Evolutionary conservation across 23 tunicate species (phyloP), one percentile per base, ranked within the genome.

Genomic region (Halocynthia aurantium): DNA sequence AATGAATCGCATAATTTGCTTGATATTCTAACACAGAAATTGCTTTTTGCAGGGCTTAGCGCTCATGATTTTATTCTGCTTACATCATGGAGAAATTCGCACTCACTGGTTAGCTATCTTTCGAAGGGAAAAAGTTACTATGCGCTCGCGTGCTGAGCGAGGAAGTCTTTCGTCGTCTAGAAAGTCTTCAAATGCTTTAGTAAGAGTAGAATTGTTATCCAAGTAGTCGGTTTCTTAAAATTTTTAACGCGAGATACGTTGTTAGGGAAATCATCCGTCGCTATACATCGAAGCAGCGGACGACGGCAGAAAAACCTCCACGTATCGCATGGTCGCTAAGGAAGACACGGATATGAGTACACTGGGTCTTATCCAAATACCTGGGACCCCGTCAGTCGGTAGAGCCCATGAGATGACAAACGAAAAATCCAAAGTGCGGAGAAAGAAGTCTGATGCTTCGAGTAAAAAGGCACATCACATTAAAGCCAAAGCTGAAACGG

Each of bases 321-420:
- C 80, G 8, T 63, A 67, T 51, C 54, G 71, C 5, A 88, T 88
- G 15, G 62, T 88, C 22, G 84, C 95, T 6, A 88, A 88, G 56
- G 85, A 88, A 6, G 95, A 88, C 69, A 75, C 81, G 5, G 95
- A 88, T 70, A 69, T 88, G 84, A 76, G 86, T 6, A 83, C 84
- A 15, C 54, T 88, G 40, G 74, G 79, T 50, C 84, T 88, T 5
- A 76, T 80, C 13, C 88, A 83, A 79, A 88, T 88, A 51, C 95
- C 95, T 6, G 81, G 84, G 40, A 80, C 84, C 8, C 84, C 95
- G 10, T 61, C 82, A 5, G 57, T 75, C n/a, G 64, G 62, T 6
- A 77, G 62, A 12, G 31, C 49, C 51, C 70, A 6, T 9, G 70
- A 65, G 10, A 10, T 49, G 10, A 65, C 22, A 9, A 49, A 2